phyloP scores from a whole-genome alignment of 2,888 invertebrate genomes.

The Brassicogethes aeneus region DNA sequence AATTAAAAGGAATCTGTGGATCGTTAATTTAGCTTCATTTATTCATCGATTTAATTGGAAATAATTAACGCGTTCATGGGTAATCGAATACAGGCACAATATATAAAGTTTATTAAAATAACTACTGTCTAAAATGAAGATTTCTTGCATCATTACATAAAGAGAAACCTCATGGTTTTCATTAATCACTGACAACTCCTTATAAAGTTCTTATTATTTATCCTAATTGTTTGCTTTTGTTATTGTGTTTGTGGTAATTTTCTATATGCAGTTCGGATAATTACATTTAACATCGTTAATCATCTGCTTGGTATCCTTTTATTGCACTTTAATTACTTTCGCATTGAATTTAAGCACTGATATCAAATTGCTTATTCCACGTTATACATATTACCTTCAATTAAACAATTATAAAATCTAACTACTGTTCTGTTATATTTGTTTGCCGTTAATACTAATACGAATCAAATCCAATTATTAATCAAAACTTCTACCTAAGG shows the following conservation, averaged over 20 bases:
- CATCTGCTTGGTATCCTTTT: neutral
- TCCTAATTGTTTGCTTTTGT: slow-evolving; percentile 1
- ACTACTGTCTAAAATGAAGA: slow-evolving; percentile 1
- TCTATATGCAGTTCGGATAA: slow-evolving; percentile 1
- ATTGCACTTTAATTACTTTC: slow-evolving; percentile 2
- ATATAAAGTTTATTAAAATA: neutral
- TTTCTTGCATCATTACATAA: slow-evolving; percentile 2
- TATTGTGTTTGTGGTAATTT: slow-evolving; percentile 4
- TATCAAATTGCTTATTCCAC: too few species aligned
- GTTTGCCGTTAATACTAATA: too few species aligned
- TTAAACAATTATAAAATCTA: too few species aligned
- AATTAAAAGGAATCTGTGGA: neutral
- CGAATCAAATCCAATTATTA: slow-evolving; percentile 9
- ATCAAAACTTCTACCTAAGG: slow-evolving; percentile 14
- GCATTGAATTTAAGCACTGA: neutral
- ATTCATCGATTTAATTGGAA: slow-evolving; percentile 1
- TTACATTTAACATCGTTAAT: slow-evolving; percentile 3
- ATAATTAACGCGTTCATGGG: neutral
- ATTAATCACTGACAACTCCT: slow-evolving; percentile 3
- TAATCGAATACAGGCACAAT: neutral
- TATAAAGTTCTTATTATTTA: slow-evolving; percentile 3
- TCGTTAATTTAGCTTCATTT: neutral
- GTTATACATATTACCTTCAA: too few species aligned
- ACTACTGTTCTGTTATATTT: too few species aligned
- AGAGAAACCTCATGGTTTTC: neutral